Conservation (phyloP, 2,113 vertebrate genomes). For the Chamaea fasciata region DNA sequence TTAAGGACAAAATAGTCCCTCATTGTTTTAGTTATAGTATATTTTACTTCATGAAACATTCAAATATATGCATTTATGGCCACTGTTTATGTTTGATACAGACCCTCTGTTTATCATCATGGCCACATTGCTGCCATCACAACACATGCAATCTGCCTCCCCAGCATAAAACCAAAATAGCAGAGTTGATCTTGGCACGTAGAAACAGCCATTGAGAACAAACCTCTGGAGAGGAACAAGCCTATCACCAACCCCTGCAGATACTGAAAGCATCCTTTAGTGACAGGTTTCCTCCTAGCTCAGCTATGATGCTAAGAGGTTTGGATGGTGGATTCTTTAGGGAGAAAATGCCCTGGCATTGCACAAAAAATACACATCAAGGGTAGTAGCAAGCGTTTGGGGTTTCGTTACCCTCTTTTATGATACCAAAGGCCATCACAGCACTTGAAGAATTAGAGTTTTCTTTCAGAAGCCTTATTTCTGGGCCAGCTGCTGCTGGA, state of each 20-base stretch:
- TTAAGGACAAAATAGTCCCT: neutral
- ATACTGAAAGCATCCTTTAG: neutral
- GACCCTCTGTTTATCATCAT: neutral
- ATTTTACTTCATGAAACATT: neutral
- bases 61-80: neutral
- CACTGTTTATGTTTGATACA: neutral
- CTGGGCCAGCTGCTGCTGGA: neutral
- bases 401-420: neutral
- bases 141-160: neutral
- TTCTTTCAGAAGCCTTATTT: neutral
- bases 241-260: neutral
- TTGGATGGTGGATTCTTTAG: neutral
- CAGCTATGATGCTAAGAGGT: rapidly evolving
- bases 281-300: neutral
- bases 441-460: neutral
- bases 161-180: neutral
- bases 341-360: neutral
- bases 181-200: neutral
- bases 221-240: neutral
- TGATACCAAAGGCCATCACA: neutral
- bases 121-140: neutral
- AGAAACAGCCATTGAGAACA: neutral
- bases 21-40: neutral
- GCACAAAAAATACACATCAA: neutral
- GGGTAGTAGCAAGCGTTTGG: neutral